Evolutionary conservation across 2,888 invertebrate species (phyloP).

Genomic region (Idaea aversata): DNA sequence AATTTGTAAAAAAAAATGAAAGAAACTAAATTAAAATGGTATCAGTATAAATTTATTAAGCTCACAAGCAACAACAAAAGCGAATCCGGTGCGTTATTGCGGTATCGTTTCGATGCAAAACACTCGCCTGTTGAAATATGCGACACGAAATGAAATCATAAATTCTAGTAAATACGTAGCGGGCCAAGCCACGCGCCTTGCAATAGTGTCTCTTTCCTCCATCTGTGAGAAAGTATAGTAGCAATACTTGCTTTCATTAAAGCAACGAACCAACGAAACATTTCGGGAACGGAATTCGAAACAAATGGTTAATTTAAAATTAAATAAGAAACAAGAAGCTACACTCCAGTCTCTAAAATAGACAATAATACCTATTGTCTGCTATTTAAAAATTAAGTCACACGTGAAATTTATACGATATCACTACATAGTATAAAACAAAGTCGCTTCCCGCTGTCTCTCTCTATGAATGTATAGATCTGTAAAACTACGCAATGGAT

Average conservation of each 20-base stretch:
- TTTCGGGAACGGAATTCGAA: conserved; percentile 34
- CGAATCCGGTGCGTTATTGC: conserved; percentile 56
- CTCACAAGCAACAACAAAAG: conserved; percentile 48
- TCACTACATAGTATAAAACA: too few species aligned
- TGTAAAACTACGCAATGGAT: background rate
- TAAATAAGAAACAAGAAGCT: background rate
- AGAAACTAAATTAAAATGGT: conserved; percentile 35
- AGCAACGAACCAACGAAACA: conserved; percentile 43
- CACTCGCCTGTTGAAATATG: conserved; percentile 67
- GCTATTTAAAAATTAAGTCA: too few species aligned
- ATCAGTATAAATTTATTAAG: conserved; percentile 40
- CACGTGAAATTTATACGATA: too few species aligned
- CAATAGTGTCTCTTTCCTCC: conserved; percentile 34
- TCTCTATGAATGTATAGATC: too few species aligned
- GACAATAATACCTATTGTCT: too few species aligned
- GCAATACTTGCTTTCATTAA: conserved; percentile 35
- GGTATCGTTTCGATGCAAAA: conserved; percentile 62
- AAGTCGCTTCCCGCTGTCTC: background rate
- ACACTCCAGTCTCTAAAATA: too few species aligned
- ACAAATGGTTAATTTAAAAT: conserved; percentile 9
- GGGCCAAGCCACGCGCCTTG: conserved; percentile 43
- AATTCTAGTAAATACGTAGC: conserved; percentile 63
- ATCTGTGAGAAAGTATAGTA: conserved; percentile 31
- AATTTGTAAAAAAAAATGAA: conserved; percentile 24
- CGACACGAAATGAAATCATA: conserved; percentile 75